Conservation (phyloP, 2,888 invertebrate species). For the Metopia argyrocephala region DNA sequence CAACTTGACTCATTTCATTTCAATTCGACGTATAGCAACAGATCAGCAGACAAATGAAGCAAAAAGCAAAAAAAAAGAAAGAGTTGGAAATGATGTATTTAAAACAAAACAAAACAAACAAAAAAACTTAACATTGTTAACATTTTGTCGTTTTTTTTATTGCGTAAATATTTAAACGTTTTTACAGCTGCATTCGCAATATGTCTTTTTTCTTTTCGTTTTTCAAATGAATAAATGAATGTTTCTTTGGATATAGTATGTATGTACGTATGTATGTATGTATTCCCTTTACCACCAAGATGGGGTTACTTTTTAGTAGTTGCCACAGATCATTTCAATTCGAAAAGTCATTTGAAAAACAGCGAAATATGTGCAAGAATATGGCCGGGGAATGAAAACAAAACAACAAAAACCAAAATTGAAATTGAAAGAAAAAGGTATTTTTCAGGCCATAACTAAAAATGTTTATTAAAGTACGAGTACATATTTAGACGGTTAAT, state of each 20-base stretch:
- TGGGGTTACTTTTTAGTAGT: slow-evolving; percentile 51
- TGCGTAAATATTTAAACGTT: slow-evolving; percentile 66
- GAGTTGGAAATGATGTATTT: slow-evolving; percentile 56
- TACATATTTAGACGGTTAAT: slow-evolving; percentile 13
- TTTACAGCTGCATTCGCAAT: slow-evolving; percentile 64
- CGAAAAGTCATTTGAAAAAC: neutral
- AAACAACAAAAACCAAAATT: neutral
- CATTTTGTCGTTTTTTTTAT: slow-evolving; percentile 54
- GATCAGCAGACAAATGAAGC: slow-evolving; percentile 16
- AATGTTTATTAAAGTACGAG: slow-evolving; percentile 19
- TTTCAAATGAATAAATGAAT: slow-evolving; percentile 43
- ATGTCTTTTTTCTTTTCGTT: slow-evolving; percentile 44
- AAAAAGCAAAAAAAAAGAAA: slow-evolving; percentile 33
- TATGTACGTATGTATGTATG: slow-evolving; percentile 9
- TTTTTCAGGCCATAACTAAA: slow-evolving; percentile 56
- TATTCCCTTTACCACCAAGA: slow-evolving; percentile 36
- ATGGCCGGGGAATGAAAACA: neutral
- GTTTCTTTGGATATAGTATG: slow-evolving; percentile 8
- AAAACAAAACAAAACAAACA: slow-evolving; percentile 22
- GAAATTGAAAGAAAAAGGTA: slow-evolving; percentile 10
- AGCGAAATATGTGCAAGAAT: neutral
- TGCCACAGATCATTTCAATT: slow-evolving; percentile 12
- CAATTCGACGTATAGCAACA: slow-evolving; percentile 20
- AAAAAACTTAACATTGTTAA: slow-evolving; percentile 60
- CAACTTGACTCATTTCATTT: slow-evolving; percentile 32